Evolutionary conservation across 2,797 vertebrate genomes (phyloP).

Genomic region (Propithecus deckenii): DNA sequence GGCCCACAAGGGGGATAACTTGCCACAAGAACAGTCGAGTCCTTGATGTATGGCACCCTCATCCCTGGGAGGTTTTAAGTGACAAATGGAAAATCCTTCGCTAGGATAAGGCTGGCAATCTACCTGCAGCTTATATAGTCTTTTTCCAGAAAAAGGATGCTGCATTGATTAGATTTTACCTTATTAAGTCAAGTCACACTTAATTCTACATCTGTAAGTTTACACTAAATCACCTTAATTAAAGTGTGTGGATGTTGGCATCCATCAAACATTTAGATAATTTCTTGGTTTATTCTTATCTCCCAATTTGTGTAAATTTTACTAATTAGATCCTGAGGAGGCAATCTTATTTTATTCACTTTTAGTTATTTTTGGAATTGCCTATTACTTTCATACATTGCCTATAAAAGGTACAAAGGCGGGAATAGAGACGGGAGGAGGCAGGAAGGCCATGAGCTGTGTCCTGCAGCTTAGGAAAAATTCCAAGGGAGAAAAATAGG

Average conservation of each 20-base stretch:
- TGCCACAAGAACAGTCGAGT: neutral
- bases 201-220: neutral
- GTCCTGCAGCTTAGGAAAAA: neutral
- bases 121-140: neutral
- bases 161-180: neutral
- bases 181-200: neutral
- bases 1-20: neutral
- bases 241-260: neutral
- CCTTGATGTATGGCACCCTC: neutral
- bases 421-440: neutral
- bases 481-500: neutral
- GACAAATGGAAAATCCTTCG: neutral
- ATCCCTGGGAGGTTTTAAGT: neutral
- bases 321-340: neutral
- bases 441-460: neutral
- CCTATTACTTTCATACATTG: neutral
- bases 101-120: neutral
- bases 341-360: conserved; percentile 11
- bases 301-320: neutral
- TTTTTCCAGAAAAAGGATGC: neutral
- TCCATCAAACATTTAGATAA: neutral
- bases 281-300: neutral
- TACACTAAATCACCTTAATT: neutral
- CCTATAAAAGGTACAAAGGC: neutral
- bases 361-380: neutral